A percentile compares a stretch with the other conserved stretches of the same genome.
Evolutionary conservation across 35 echinoderm and acorn worm genomes (phyloP).

Genomic region (Patiria miniata): DNA sequence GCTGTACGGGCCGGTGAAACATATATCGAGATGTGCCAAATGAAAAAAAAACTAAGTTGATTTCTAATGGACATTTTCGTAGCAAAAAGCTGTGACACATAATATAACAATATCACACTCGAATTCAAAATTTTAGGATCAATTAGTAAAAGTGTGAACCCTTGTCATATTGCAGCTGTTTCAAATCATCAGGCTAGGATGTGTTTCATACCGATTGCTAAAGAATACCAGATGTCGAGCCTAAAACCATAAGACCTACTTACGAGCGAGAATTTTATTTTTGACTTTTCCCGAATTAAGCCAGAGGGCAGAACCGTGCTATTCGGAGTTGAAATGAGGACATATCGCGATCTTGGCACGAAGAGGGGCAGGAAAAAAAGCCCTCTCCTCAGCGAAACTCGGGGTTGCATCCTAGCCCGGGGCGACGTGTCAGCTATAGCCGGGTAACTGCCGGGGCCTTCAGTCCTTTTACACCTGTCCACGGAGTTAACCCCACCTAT

Average conservation of each 20-base stretch:
- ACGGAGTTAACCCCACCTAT: neutral
- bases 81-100: too few species aligned
- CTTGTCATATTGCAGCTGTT: neutral
- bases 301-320: neutral
- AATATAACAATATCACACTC: too few species aligned
- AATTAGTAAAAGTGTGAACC: too few species aligned
- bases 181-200: neutral
- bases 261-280: too few species aligned
- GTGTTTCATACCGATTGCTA: neutral
- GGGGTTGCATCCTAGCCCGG: neutral
- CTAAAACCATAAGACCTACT: too few species aligned
- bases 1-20: too few species aligned
- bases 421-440: neutral
- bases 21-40: too few species aligned
- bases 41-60: too few species aligned
- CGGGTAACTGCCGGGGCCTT: neutral
- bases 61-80: too few species aligned
- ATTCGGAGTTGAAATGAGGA: neutral
- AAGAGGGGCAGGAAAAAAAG: neutral
- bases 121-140: too few species aligned
- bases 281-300: neutral
- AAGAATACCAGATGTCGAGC: too few species aligned
- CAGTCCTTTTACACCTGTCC: conserved; percentile 21
- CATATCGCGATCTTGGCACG: neutral
- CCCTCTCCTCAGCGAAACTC: neutral